Evolutionary conservation across 2,888 invertebrate species (phyloP).

Genomic region (Tridacna crocea): DNA sequence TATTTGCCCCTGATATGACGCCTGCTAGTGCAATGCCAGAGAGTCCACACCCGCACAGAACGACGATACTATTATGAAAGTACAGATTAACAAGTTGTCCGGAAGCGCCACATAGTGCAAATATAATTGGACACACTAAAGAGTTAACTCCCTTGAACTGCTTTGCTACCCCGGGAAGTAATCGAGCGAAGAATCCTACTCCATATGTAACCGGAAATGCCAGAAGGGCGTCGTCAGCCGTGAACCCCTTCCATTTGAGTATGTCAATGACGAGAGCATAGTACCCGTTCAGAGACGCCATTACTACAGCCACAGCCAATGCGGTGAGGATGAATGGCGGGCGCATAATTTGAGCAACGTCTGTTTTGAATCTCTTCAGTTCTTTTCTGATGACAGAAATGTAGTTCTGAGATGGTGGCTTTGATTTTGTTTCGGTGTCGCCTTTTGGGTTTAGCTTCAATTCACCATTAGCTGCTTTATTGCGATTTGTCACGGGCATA

Average conservation of each 20-base stretch:
- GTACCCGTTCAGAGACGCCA: conserved; percentile 7
- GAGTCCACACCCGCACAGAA: conserved; percentile 1
- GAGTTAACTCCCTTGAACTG: conserved; percentile 11
- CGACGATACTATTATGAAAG: not conserved
- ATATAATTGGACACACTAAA: not conserved
- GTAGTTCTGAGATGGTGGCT: no score
- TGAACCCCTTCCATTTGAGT: not conserved
- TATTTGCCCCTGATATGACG: not conserved
- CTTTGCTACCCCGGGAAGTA: not conserved
- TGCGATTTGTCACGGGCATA: no score
- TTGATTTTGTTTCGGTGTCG: no score
- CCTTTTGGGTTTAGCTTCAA: no score
- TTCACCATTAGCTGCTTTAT: no score
- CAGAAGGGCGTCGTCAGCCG: not conserved
- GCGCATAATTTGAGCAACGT: not conserved
- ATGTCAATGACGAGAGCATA: not conserved
- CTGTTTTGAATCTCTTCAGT: not conserved
- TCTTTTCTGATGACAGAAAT: not conserved
- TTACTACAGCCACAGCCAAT: not conserved
- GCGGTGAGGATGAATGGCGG: not conserved
- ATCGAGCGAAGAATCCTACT: not conserved
- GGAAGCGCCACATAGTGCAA: not conserved
- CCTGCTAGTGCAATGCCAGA: not conserved
- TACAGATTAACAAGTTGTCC: not conserved
- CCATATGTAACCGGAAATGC: conserved; percentile 12